Evolutionary conservation across 2,888 invertebrate species (phyloP).

Genomic region (Dioctria rufipes): DNA sequence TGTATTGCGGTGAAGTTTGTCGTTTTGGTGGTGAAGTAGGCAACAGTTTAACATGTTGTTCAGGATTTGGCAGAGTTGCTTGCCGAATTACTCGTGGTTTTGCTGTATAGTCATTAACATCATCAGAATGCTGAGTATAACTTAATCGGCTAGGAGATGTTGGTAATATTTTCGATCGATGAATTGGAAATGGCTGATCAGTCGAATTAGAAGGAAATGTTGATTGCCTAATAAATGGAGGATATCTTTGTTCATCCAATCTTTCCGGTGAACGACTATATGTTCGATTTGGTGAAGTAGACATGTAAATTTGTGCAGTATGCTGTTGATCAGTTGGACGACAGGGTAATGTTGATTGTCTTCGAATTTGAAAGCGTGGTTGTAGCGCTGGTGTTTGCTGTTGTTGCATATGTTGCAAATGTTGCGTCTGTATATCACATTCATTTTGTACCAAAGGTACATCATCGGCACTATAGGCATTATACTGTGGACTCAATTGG

Average conservation of each 20-base stretch:
- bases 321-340: conserved; percentile 60
- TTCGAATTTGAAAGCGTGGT: conserved; percentile 64
- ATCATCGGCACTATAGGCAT: conserved; percentile 67
- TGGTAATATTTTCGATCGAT: conserved; percentile 66
- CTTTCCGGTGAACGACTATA: conserved; percentile 70
- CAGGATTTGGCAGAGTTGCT: conserved; percentile 70
- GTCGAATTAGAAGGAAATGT: conserved; percentile 67
- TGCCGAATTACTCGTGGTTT: conserved; percentile 68
- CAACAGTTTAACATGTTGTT: conserved; percentile 69
- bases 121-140: conserved; percentile 56
- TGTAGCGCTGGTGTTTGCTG: conserved; percentile 43
- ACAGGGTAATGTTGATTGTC: conserved; percentile 70
- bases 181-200: conserved; percentile 19
- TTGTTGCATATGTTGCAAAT: conserved; percentile 49
- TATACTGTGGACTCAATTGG: conserved; percentile 67
- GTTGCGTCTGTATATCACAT: conserved; percentile 38
- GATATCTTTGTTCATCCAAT: conserved; percentile 66
- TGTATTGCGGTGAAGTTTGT: conserved; percentile 67
- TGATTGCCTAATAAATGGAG: conserved; percentile 69
- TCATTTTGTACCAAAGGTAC: conserved; percentile 59
- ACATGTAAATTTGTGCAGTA: conserved; percentile 66
- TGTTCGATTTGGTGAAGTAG: conserved; percentile 68
- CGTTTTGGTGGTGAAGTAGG: conserved; percentile 71
- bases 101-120: conserved; percentile 62
- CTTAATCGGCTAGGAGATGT: conserved; percentile 65